Percentiles rank a stretch among this genome's conserved stretches.
These are phyloP conservation scores for Centropristis striata DNA, from an alignment of 2,113 vertebrate species.

Conservation along the genomic window DNA sequence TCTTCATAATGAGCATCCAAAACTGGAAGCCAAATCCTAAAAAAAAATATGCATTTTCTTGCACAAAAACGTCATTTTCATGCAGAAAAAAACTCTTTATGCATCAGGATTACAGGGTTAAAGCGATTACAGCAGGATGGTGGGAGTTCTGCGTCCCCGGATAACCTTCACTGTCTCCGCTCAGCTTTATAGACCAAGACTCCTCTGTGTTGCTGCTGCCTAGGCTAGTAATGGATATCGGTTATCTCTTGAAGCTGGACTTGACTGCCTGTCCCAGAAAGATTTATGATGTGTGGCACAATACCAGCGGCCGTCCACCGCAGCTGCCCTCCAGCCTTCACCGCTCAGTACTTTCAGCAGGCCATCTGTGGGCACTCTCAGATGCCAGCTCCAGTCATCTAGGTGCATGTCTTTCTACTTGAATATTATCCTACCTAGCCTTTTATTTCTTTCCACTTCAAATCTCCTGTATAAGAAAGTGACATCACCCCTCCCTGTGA, in stretches of 20 bases:
- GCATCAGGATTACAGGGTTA: neutral
- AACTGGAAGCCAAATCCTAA: neutral
- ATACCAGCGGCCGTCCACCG: conserved; percentile 47
- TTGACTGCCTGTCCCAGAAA: conserved; percentile 54
- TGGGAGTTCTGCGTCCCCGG: conserved; percentile 34
- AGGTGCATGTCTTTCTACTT: conserved; percentile 36
- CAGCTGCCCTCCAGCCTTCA: conserved; percentile 37
- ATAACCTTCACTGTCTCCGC: conserved; percentile 36
- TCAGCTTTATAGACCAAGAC: conserved; percentile 13
- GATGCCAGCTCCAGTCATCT: conserved; percentile 43
- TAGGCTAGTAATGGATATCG: conserved; percentile 27
- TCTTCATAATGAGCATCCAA: neutral
- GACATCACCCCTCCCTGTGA: conserved; percentile 23
- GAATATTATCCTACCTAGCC: conserved; percentile 22
- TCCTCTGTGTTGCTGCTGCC: conserved; percentile 20
- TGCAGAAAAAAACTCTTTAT: neutral
- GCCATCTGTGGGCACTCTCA: conserved; percentile 64
- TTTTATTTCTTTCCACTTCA: conserved; percentile 42
- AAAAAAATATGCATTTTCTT: neutral
- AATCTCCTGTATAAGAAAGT: conserved; percentile 26
- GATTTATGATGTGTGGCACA: conserved; percentile 66
- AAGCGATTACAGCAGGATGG: conserved; percentile 17
- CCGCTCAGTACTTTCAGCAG: conserved; percentile 43
- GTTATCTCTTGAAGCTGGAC: conserved; percentile 54
- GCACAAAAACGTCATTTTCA: neutral